Evolutionary conservation across 2,113 vertebrate genomes (phyloP).

Genomic region (Oncorhynchus gorbuscha): DNA sequence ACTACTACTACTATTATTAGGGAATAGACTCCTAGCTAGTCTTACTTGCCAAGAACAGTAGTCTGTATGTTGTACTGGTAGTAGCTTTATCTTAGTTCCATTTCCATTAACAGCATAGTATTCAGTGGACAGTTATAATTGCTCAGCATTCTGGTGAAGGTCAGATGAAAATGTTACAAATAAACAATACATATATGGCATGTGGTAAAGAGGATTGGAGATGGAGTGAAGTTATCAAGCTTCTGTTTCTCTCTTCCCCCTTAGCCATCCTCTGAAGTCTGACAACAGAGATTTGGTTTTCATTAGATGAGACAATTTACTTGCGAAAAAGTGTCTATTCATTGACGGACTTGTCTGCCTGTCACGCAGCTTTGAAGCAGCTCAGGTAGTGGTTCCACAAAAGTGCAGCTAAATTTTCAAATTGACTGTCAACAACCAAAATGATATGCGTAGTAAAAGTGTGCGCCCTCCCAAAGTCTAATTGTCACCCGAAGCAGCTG

Average conservation of each 20-base stretch:
- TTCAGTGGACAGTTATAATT: too few relatives aligned
- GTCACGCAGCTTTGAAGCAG: neutral
- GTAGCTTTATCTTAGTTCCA: too few relatives aligned
- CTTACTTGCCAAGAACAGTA: too few relatives aligned
- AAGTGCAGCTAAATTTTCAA: neutral
- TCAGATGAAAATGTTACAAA: too few relatives aligned
- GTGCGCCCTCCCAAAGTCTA: neutral
- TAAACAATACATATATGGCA: neutral
- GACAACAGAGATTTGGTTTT: conserved; percentile 2
- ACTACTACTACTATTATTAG: too few relatives aligned
- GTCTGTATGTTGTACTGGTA: too few relatives aligned
- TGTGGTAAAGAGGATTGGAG: neutral
- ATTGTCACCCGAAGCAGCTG: conserved; percentile 21
- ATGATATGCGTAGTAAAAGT: conserved; percentile 12
- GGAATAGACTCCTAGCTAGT: too few relatives aligned
- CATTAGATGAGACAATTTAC: conserved; percentile 10
- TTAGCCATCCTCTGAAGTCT: neutral
- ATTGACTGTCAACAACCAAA: neutral
- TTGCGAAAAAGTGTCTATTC: neutral
- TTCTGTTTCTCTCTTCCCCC: neutral
- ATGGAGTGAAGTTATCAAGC: neutral
- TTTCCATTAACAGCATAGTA: too few relatives aligned
- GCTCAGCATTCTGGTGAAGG: too few relatives aligned
- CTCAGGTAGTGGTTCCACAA: neutral
- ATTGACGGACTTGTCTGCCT: neutral